Evolutionary conservation across 1,140 invertebrate species (phyloP).

Genomic region (Calycopis cecrops): DNA sequence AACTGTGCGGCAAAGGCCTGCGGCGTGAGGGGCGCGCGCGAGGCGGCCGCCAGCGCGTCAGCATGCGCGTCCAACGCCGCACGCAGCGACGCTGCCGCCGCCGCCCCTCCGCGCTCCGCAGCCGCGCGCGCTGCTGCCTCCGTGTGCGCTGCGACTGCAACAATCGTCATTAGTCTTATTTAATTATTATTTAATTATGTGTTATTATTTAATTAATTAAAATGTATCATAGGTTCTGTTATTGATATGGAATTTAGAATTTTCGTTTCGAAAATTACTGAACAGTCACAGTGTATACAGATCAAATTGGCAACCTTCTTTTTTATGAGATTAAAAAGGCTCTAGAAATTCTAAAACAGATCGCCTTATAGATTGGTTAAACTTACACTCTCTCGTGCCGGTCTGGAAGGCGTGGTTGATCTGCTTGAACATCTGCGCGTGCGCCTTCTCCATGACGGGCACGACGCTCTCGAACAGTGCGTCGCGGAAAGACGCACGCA

Average conservation of each 20-base stretch:
- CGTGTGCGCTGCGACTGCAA: conserved; percentile 40
- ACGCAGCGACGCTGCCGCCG: conserved; percentile 34
- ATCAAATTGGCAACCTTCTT: too few relatives aligned
- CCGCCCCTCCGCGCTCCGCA: conserved; percentile 42
- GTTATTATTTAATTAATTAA: too few relatives aligned
- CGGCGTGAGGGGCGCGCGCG: conserved; percentile 24
- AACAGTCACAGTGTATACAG: too few relatives aligned
- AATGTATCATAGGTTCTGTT: too few relatives aligned
- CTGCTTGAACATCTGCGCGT: conserved; percentile 90
- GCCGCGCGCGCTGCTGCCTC: conserved; percentile 45
- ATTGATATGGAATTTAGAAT: too few relatives aligned
- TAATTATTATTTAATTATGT: too few relatives aligned
- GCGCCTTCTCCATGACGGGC: conserved; percentile 90
- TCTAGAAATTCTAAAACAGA: too few relatives aligned
- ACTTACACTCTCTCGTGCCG: conserved; percentile 93
- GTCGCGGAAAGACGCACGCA: conserved; percentile 84
- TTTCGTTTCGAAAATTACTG: too few relatives aligned
- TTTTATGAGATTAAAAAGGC: too few relatives aligned
- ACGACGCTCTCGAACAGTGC: conserved; percentile 84
- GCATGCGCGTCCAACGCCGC: conserved; percentile 40
- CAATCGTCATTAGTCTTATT: too few relatives aligned
- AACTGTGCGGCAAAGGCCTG: conserved; percentile 34
- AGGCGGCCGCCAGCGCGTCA: conserved; percentile 30
- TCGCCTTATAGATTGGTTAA: too few relatives aligned
- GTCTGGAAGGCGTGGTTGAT: conserved; percentile 89